Conservation (phyloP, 2,797 vertebrate species). For the Lagothrix lagotricha region DNA sequence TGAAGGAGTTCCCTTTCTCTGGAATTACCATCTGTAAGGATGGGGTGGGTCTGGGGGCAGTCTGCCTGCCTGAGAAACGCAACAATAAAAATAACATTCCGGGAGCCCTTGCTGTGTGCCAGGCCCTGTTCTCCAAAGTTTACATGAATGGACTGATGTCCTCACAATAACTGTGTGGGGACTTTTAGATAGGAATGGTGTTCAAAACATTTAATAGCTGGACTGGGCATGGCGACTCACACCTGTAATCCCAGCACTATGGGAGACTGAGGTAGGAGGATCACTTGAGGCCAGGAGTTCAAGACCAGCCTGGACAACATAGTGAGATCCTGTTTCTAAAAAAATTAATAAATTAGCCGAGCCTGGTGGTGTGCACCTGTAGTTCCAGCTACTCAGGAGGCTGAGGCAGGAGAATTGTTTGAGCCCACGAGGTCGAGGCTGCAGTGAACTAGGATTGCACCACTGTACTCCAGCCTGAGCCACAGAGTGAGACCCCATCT, state of each 20-base stretch:
- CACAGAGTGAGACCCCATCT: background rate
- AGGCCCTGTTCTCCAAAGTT: background rate
- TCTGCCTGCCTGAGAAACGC: rapidly evolving
- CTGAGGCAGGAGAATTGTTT: background rate
- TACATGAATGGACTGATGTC: rapidly evolving
- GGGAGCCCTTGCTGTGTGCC: too few relatives aligned
- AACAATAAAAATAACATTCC: background rate
- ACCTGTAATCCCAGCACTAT: background rate
- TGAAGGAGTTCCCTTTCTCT: background rate
- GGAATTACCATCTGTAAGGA: rapidly evolving
- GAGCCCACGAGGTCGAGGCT: background rate
- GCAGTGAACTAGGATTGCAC: background rate
- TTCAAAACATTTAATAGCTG: background rate
- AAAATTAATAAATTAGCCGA: background rate
- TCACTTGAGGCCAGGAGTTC: background rate
- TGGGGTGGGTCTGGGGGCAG: background rate
- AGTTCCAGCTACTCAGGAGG: background rate
- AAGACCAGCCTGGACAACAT: background rate
- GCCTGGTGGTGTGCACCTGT: background rate
- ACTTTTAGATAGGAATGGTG: background rate
- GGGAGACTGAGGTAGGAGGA: background rate
- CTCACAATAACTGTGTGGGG: background rate
- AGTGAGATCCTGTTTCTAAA: background rate
- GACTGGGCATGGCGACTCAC: background rate
- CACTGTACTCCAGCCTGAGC: background rate